Evolutionary conservation across 1,140 invertebrate species (phyloP).

Genomic region (Liolophura sinensis): DNA sequence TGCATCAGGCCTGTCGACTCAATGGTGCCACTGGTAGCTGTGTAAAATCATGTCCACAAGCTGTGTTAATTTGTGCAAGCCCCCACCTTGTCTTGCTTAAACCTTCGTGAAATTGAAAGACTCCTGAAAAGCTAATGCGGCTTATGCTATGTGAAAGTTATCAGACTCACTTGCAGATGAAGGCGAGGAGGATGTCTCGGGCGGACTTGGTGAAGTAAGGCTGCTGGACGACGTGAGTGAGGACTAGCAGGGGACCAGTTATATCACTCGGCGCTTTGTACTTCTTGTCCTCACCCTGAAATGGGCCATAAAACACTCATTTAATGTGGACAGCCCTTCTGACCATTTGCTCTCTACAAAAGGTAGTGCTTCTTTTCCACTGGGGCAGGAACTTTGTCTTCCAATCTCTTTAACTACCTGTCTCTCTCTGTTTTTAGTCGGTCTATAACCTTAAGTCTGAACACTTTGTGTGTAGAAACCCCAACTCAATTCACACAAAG

Average conservation of each 20-base stretch:
- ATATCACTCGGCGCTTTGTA: conserved; percentile 44
- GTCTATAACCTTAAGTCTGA: too few species aligned
- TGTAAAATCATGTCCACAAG: too few species aligned
- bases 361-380: too few species aligned
- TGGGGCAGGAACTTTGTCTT: neutral
- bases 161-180: conserved; percentile 43
- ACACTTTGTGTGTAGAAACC: too few species aligned
- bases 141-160: neutral
- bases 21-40: too few species aligned
- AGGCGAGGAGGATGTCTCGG: conserved; percentile 49
- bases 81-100: too few species aligned
- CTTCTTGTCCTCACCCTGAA: conserved; percentile 55
- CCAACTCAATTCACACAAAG: too few species aligned
- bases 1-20: too few species aligned
- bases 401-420: neutral
- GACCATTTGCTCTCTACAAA: too few species aligned
- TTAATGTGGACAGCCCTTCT: neutral
- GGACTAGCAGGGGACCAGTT: conserved; percentile 52
- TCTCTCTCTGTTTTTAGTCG: neutral
- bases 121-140: too few species aligned
- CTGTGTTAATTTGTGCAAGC: too few species aligned
- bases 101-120: too few species aligned
- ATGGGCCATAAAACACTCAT: neutral
- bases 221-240: conserved; percentile 47
- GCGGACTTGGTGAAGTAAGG: conserved; percentile 49